Base-by-base conservation (phyloP, 2,797 vertebrate genomes). In the Trematocara caparti region DNA sequence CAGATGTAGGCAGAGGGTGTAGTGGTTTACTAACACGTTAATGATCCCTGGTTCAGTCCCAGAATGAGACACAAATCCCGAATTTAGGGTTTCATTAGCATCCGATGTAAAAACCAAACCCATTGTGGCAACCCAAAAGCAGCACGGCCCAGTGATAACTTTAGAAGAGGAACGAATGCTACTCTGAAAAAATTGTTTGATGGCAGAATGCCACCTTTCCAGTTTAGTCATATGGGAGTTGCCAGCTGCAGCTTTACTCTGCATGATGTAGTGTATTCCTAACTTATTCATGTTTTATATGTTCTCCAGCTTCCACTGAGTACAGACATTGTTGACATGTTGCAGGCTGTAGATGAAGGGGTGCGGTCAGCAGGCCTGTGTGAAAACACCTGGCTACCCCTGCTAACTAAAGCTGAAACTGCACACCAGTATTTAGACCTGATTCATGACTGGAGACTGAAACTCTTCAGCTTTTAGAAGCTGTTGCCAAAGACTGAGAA, bases 131-230 rank as follows among this genome's bases (percentile, higher is more conserved):
- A 66, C 19, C 19, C 62, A 24, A 66, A 66, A 66, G 19, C 10
- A 15, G 12, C 19, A 10, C 43, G 8, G 62, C 30, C 32, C 40
- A 74, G 43, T 48, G 34, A 10, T 51, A 57, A 59, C 75, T 48
- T 24, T 24, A 14, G 66, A 30, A 15, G 73, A 64, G 83, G 81
- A 14, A 66, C 30, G 1, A 78, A 19, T 13, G 15, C 74, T 50
- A 45, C 47, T 49, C 34, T 80, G 53, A 34, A 64, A 83, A 82
- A 76, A 73, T 21, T 30, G 4, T 76, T 80, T 48, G 12, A 73
- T 83, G 79, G 66, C 59, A 47, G 4, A 19, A 1, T 13, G 50
- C 55, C 71, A 38, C 36, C 24, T 27, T 24, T 79, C 11, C 79
- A 55, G 38, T 59, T 83, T 45, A 53, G 49, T 51, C 19, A 80